A percentile compares a stretch with the other conserved stretches of the same genome.
phyloP scores from a whole-genome alignment of 2,888 invertebrate species.

The Ferrisia virgata region DNA sequence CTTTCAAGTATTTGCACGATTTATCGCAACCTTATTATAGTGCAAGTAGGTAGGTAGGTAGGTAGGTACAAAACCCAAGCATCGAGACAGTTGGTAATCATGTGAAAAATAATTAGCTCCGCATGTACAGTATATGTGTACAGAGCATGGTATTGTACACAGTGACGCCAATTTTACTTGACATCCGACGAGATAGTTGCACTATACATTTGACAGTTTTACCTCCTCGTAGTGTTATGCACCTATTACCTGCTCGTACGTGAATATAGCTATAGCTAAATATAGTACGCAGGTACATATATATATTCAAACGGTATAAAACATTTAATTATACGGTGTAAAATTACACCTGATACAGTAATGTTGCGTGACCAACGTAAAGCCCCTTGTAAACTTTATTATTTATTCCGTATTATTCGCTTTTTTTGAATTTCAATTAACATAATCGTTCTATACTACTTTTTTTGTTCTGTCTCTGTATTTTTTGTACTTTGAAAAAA shows the following conservation, averaged over 20 bases:
- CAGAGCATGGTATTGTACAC: not conserved
- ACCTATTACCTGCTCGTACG: too few relatives aligned
- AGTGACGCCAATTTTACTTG: not conserved
- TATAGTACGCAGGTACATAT: too few relatives aligned
- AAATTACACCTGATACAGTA: slow-evolving; percentile 29
- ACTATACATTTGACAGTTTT: slow-evolving; percentile 2
- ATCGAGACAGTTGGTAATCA: too few relatives aligned
- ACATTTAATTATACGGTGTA: slow-evolving; percentile 32
- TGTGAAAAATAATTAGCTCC: not conserved
- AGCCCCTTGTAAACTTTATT: slow-evolving; percentile 9
- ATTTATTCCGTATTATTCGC: slow-evolving; percentile 24
- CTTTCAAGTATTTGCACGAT: too few relatives aligned
- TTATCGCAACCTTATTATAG: too few relatives aligned
- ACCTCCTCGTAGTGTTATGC: not conserved
- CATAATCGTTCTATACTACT: not conserved
- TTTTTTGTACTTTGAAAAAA: not conserved
- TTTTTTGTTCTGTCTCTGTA: too few relatives aligned
- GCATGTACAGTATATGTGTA: not conserved
- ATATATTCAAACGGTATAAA: not conserved
- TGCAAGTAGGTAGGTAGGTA: too few relatives aligned
- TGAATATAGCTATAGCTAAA: too few relatives aligned
- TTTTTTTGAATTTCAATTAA: slow-evolving; percentile 32
- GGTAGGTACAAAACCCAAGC: too few relatives aligned
- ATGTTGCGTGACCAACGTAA: slow-evolving; percentile 10
- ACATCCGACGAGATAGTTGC: not conserved